These are phyloP conservation scores for Synaphobranchus kaupii DNA, from an alignment of 2,797 vertebrate genomes.

Conservation along the genomic window DNA sequence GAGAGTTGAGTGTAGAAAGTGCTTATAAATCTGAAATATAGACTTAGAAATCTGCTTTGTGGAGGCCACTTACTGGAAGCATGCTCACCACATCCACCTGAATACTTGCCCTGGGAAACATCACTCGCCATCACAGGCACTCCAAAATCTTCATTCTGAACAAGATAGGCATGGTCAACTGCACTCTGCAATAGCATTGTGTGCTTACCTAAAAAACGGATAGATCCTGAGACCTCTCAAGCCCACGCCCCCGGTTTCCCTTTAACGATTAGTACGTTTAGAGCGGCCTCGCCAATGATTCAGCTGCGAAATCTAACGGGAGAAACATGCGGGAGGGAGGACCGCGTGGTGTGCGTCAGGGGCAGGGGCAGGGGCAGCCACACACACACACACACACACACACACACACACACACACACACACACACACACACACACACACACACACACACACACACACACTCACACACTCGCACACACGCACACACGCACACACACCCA, in stretches of 20 bases:
- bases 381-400: constrained; percentile 47
- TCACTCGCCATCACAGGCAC: not conserved
- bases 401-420: constrained; percentile 58
- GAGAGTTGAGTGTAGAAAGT: not conserved
- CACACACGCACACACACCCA: constrained; percentile 58
- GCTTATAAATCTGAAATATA: not conserved
- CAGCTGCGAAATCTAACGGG: not conserved
- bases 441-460: constrained; percentile 41
- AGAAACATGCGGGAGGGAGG: not conserved
- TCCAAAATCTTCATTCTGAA: not conserved
- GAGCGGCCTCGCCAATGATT: not conserved
- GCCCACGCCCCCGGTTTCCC: not conserved
- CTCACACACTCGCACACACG: no score
- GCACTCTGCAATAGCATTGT: not conserved
- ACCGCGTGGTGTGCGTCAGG: not conserved
- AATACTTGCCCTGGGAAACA: not conserved
- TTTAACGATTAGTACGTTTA: not conserved
- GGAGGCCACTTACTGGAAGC: not conserved
- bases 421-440: constrained; percentile 60
- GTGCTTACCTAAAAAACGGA: not conserved
- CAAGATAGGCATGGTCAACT: not conserved
- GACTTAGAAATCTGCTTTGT: not conserved
- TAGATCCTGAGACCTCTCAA: not conserved
- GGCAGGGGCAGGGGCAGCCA: not conserved
- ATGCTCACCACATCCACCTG: not conserved